Evolutionary conservation across 2,888 invertebrate species (phyloP).

Genomic region (Mimachlamys varia): DNA sequence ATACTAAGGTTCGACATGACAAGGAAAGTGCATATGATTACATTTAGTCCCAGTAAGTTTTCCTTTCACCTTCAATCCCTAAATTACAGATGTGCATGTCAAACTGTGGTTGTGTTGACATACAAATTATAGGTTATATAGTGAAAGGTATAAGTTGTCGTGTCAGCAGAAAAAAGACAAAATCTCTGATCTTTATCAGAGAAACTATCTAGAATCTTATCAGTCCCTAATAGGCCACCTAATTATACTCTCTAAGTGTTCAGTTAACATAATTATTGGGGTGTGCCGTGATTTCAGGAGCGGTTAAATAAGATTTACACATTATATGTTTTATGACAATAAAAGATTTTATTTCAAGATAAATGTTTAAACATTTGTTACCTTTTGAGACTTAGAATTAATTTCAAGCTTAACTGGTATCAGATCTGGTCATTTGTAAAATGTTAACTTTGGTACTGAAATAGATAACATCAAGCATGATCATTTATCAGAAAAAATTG

Average conservation of each 20-base stretch:
- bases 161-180: neutral
- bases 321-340: neutral
- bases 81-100: constrained; percentile 1
- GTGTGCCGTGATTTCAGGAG: neutral
- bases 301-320: neutral
- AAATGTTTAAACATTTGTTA: neutral
- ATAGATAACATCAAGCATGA: no score
- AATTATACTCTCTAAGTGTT: neutral
- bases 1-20: no score
- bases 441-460: no score
- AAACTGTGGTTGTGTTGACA: neutral
- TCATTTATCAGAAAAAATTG: no score
- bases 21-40: neutral
- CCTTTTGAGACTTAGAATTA: neutral
- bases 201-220: neutral
- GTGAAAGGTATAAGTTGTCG: neutral
- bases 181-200: neutral
- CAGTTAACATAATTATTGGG: neutral
- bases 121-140: neutral
- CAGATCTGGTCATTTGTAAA: no score
- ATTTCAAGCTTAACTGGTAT: neutral
- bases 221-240: neutral
- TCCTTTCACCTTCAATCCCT: neutral
- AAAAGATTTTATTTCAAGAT: neutral
- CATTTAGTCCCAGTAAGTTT: neutral